A percentile compares a stretch with the other conserved stretches of the same genome.
Evolutionary conservation across 1,140 invertebrate species (phyloP).

Genomic region (Epicauta chinensis): DNA sequence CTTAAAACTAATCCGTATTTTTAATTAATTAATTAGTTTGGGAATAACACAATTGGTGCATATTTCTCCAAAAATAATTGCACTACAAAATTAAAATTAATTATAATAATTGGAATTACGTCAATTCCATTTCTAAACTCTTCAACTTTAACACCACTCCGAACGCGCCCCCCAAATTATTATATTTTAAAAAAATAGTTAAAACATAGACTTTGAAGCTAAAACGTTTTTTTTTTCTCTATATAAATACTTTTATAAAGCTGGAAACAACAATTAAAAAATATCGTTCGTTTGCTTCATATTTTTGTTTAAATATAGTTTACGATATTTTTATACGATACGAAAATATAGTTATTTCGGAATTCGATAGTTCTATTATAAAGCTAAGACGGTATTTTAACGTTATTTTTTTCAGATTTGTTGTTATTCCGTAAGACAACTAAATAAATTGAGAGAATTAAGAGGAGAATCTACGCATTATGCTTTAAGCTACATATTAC

Average conservation of each 20-base stretch:
- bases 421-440: no score
- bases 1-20: no score
- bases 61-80: no score
- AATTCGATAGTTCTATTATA: conserved; percentile 32
- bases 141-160: conserved; percentile 29
- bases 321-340: conserved; percentile 29
- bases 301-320: conserved; percentile 1
- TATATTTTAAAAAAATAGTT: no score
- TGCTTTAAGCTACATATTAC: conserved; percentile 33
- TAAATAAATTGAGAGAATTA: no score
- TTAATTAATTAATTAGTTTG: no score
- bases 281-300: conserved; percentile 29
- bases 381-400: conserved; percentile 28
- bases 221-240: background rate
- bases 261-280: conserved; percentile 36
- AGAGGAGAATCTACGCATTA: conserved; percentile 7
- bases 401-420: background rate
- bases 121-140: conserved; percentile 18
- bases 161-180: no score
- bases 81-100: no score
- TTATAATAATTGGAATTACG: no score
- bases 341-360: conserved; percentile 37
- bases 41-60: no score
- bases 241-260: conserved; percentile 19
- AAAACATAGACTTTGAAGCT: no score